A percentile compares a stretch with the other conserved stretches of the same genome.
phyloP scores from a whole-genome alignment of 2,113 vertebrate species.

The Sminthopsis crassicaudata region DNA sequence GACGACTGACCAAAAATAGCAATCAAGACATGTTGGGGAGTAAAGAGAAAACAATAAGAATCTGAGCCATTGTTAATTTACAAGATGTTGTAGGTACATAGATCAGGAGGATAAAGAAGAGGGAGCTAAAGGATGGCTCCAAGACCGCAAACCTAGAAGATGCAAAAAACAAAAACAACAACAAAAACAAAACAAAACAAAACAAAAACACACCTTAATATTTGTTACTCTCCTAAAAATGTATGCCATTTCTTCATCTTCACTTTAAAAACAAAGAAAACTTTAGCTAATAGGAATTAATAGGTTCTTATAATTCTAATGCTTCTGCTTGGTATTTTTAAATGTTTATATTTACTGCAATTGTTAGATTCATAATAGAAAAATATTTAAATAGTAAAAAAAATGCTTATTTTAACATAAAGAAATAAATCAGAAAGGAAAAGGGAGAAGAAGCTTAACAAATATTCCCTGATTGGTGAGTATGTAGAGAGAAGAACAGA shows the following conservation, averaged over 20 bases:
- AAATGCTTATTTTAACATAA: background rate
- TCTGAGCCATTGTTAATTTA: background rate
- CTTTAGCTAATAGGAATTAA: background rate
- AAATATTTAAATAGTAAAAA: background rate
- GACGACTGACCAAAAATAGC: background rate
- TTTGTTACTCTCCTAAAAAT: background rate
- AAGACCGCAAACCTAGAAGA: background rate
- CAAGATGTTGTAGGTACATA: too few relatives aligned
- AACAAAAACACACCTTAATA: background rate
- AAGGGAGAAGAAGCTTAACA: background rate
- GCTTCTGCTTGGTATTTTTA: background rate
- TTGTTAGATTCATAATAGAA: background rate
- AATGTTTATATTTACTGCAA: background rate
- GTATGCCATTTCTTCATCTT: background rate
- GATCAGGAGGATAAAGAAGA: too few relatives aligned
- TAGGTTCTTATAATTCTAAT: background rate
- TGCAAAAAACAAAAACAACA: background rate
- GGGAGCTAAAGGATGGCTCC: background rate
- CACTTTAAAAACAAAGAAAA: background rate
- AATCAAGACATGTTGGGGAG: too few relatives aligned
- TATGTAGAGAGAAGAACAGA: background rate
- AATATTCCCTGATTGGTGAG: background rate
- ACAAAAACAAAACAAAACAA: too few relatives aligned
- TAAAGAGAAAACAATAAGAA: background rate
- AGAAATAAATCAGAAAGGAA: background rate